Evolutionary conservation across 2,797 vertebrate genomes (phyloP).

Genomic region (Chloroceryle amazona): DNA sequence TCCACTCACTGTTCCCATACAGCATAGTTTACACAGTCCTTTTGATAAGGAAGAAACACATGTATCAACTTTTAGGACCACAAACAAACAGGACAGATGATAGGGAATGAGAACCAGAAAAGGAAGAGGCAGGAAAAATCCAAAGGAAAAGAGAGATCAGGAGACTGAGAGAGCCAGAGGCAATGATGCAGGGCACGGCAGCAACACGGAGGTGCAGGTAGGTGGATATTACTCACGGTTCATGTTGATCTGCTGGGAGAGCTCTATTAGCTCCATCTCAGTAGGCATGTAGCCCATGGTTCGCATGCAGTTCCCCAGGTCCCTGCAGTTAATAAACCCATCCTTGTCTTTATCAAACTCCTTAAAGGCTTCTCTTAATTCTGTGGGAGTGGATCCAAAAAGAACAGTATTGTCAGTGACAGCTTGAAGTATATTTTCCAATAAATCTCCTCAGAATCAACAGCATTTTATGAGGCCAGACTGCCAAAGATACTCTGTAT

Average conservation of each 20-base stretch:
- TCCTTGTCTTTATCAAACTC: conserved; percentile 98
- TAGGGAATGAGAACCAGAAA: background rate
- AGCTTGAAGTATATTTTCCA: background rate
- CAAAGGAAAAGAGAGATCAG: background rate
- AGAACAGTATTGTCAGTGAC: background rate
- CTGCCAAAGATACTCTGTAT: background rate
- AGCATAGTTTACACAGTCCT: background rate
- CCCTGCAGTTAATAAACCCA: conserved; percentile 97
- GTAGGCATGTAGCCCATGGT: conserved; percentile 99
- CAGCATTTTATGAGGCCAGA: background rate
- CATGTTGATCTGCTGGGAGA: conserved; percentile 99
- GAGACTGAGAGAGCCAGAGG: background rate
- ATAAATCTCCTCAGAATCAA: background rate
- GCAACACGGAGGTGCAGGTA: background rate
- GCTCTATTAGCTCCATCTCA: conserved; percentile 98
- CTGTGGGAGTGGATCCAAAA: conserved; percentile 74
- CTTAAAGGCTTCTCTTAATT: conserved; percentile 94
- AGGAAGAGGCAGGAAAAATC: accelerated
- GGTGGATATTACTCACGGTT: conserved; percentile 85
- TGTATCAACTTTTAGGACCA: background rate
- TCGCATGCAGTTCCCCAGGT: conserved; percentile 98
- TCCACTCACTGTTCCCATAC: background rate
- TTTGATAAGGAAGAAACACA: background rate
- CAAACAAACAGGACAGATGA: background rate
- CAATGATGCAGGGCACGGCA: background rate